Evolutionary conservation across 2,888 invertebrate species (phyloP).

Genomic region (Beris chalybata): DNA sequence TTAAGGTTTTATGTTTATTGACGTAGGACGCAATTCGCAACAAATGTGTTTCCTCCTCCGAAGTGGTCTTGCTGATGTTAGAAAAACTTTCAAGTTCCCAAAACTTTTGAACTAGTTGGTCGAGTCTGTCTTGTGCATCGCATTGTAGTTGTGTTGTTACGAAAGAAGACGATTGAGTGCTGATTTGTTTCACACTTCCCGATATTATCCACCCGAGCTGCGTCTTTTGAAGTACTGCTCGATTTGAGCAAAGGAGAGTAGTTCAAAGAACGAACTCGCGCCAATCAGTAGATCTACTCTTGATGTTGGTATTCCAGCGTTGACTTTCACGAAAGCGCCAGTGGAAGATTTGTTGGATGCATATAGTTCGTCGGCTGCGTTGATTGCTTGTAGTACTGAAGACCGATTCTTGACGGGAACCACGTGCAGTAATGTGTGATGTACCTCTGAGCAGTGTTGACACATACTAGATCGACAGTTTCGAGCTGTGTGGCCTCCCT

Average conservation of each 20-base stretch:
- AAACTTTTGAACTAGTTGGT: background rate
- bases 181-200: no score
- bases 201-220: background rate
- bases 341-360: background rate
- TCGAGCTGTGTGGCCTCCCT: background rate
- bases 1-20: no score
- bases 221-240: conserved; percentile 3
- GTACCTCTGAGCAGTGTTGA: background rate
- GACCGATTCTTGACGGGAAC: no score
- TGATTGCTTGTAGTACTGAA: background rate
- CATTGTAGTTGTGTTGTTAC: background rate
- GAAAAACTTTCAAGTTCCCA: conserved; percentile 8
- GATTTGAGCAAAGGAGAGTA: conserved; percentile 4
- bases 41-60: no score
- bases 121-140: background rate
- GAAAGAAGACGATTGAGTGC: no score
- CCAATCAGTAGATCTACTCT: conserved; percentile 8
- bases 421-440: no score
- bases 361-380: background rate
- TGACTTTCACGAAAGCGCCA: conserved; percentile 1
- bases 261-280: background rate
- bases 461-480: conserved; percentile 3
- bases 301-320: background rate
- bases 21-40: no score
- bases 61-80: background rate